Conservation (phyloP, 2,113 vertebrate species). For the Indri indri region DNA sequence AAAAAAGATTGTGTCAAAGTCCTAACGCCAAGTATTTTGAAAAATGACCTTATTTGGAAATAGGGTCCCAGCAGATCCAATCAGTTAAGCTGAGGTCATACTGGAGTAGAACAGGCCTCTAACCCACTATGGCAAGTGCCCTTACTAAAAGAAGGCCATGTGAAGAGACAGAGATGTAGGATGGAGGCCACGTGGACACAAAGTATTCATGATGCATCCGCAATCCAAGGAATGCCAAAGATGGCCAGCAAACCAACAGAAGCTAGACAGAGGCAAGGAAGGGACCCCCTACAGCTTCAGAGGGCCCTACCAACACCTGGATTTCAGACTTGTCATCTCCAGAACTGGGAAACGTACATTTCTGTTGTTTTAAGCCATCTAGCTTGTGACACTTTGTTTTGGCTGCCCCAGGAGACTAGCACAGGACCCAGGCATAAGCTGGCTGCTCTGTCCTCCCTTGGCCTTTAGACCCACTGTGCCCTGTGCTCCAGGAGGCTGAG, state of each 20-base stretch:
- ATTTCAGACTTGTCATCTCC: background rate
- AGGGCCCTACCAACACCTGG: background rate
- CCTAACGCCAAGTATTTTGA: background rate
- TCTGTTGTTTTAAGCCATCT: background rate
- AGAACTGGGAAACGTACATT: background rate
- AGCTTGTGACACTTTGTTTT: background rate
- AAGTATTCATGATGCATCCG: no score
- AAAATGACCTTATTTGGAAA: background rate
- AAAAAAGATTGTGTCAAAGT: background rate
- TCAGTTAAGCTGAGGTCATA: background rate
- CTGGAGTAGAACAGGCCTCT: background rate
- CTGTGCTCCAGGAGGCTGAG: background rate
- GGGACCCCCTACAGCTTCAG: rapidly evolving
- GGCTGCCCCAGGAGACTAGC: background rate
- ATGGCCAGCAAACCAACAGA: background rate
- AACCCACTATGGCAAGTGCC: background rate
- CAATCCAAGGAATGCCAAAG: background rate
- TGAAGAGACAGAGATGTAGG: background rate
- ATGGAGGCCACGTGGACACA: background rate
- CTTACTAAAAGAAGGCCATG: background rate
- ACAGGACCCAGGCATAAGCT: background rate
- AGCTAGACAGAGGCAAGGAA: no score
- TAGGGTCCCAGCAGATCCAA: background rate
- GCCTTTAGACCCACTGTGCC: no score
- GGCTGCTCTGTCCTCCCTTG: background rate